Conservation (phyloP, 2,113 vertebrate species). For the Tamias sibiricus region DNA sequence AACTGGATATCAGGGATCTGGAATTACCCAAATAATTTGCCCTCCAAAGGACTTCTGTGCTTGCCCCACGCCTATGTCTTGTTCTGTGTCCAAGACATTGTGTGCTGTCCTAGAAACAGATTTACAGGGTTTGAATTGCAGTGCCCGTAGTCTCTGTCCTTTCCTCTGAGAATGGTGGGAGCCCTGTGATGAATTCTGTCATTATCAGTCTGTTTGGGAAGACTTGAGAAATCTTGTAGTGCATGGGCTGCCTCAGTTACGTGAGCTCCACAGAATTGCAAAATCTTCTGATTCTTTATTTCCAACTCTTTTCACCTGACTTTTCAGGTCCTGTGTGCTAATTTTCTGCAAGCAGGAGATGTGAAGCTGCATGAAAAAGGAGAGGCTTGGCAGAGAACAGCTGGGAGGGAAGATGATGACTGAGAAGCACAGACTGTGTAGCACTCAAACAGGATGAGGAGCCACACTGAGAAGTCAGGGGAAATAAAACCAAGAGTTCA, state of each 20-base stretch:
- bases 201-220: background rate
- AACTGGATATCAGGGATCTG: background rate
- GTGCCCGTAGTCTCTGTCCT: background rate
- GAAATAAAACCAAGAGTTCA: conserved; percentile 2
- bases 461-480: background rate
- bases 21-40: background rate
- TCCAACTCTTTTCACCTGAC: background rate
- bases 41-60: background rate
- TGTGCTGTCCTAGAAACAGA: background rate
- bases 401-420: background rate
- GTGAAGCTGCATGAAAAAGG: background rate
- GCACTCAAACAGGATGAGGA: background rate
- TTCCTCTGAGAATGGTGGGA: background rate
- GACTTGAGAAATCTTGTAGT: background rate
- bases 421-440: background rate
- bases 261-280: background rate
- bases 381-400: background rate
- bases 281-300: background rate
- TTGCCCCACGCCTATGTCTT: background rate
- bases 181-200: background rate
- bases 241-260: background rate
- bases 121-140: background rate
- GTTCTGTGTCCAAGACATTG: background rate
- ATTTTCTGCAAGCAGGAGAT: background rate
- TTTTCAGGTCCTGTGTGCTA: background rate